A percentile compares a stretch with the other conserved stretches of the same genome.
These are phyloP conservation scores for Antheraea assamensis DNA, from an alignment of 2,888 invertebrate species.

Conservation along the genomic window DNA sequence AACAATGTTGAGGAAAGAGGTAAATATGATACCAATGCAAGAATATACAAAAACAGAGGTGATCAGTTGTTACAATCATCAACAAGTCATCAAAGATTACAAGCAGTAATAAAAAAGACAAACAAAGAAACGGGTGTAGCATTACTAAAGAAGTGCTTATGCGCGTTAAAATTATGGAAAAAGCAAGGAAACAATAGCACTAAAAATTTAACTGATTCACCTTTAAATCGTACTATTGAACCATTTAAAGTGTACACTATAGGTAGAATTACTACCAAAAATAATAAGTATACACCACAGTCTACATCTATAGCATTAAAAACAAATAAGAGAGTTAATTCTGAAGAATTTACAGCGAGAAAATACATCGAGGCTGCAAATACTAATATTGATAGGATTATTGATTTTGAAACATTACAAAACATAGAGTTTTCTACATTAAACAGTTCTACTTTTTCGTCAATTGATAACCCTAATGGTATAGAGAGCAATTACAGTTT, in stretches of 20 bases:
- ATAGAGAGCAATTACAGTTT: not conserved
- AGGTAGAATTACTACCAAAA: conserved; percentile 12
- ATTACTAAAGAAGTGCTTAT: conserved; percentile 47
- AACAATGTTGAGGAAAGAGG: conserved; percentile 20
- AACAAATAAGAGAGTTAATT: not conserved
- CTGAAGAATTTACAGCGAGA: conserved; percentile 1
- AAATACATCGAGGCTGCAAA: not conserved
- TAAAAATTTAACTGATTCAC: conserved; percentile 15
- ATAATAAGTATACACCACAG: not conserved
- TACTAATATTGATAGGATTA: not conserved
- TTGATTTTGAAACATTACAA: not conserved
- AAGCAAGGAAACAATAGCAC: conserved; percentile 16
- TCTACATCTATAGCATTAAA: not conserved
- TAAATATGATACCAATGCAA: not conserved
- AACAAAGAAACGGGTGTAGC: conserved; percentile 33
- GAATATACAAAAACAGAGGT: conserved; percentile 6
- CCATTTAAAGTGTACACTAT: conserved; percentile 12
- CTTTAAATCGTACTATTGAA: conserved; percentile 2
- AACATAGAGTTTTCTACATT: not conserved
- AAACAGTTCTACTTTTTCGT: not conserved
- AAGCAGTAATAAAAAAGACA: conserved; percentile 28
- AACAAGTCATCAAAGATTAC: conserved; percentile 25
- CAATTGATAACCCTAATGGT: not conserved
- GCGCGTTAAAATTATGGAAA: conserved; percentile 43
- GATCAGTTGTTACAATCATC: conserved; percentile 18